These are phyloP conservation scores for Argyresthia albistria DNA, from an alignment of 2,888 invertebrate species.

Conservation along the genomic window DNA sequence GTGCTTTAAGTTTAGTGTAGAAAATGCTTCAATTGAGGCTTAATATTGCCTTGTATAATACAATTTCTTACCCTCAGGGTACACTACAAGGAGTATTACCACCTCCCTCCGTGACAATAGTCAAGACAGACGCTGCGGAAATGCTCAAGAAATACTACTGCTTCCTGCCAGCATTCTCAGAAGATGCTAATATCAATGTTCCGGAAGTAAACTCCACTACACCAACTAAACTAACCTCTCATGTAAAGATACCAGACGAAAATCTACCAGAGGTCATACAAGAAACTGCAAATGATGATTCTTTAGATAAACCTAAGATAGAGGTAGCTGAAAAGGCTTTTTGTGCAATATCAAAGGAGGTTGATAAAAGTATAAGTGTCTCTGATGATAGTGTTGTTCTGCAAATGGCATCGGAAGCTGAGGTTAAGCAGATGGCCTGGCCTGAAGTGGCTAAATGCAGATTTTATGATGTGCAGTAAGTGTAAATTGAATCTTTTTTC, in stretches of 20 bases:
- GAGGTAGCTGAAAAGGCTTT: not conserved
- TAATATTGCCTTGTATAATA: too few species aligned
- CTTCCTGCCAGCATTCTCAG: slow-evolving; percentile 63
- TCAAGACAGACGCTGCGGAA: slow-evolving; percentile 76
- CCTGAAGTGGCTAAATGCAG: slow-evolving; percentile 75
- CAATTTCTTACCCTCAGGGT: slow-evolving; percentile 46
- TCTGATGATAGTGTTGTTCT: slow-evolving; percentile 41
- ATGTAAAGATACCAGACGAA: slow-evolving; percentile 40
- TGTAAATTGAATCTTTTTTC: slow-evolving; percentile 19
- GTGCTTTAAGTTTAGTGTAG: too few species aligned
- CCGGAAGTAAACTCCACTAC: slow-evolving; percentile 39
- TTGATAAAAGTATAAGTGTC: slow-evolving; percentile 34
- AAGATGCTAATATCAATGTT: slow-evolving; percentile 29
- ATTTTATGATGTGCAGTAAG: slow-evolving; percentile 82
- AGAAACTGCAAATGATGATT: slow-evolving; percentile 10
- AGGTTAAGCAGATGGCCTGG: slow-evolving; percentile 63
- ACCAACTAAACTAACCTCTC: slow-evolving; percentile 52
- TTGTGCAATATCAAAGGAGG: slow-evolving; percentile 12
- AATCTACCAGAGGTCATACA: slow-evolving; percentile 10
- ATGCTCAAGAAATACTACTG: slow-evolving; percentile 74
- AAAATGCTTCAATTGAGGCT: too few species aligned
- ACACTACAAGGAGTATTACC: slow-evolving; percentile 80
- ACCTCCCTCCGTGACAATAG: slow-evolving; percentile 81
- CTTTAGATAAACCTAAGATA: not conserved
- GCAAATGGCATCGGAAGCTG: slow-evolving; percentile 38